Base-by-base conservation (phyloP, 2,888 invertebrate species). In the Trichacis sp. region DNA sequence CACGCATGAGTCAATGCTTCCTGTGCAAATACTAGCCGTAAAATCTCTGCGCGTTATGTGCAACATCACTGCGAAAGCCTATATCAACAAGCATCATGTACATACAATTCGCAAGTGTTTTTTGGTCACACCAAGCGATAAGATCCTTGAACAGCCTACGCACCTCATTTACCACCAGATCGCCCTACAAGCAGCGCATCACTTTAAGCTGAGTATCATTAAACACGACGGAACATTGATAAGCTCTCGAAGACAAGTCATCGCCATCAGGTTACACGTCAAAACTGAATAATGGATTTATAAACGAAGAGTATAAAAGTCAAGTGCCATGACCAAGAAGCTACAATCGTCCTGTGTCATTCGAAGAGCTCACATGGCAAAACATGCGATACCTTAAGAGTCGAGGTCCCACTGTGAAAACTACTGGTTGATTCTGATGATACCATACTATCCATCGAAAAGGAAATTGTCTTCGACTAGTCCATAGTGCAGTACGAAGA, bases 301-400 rank as follows among this genome's bases (percentile, higher is more conserved):
- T n/a, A 4, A 12, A 2, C 12, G 12, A 11, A n/a, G 12, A 11
- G 3, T 11, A 36, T 36, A 36, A n/a, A n/a, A n/a, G n/a, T n/a
- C n/a, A n/a, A n/a, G n/a, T n/a, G n/a, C n/a, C n/a, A n/a, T n/a
- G n/a, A 3, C 6, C 3, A 36, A 11, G 11, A 36, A 36, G 3
- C 11, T 6, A 6, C 12, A 36, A 11, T 36, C 36, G 11, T 36
- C 11, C 2, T n/a, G 11, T 11, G 11, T 11, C 36, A 2, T 4
- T 36, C n/a, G 11, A 36, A 11, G 2, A 11, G 12, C 36, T 36
- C 12, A 36, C 36, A 11, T 11, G n/a, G n/a, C n/a, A n/a, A n/a
- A n/a, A n/a, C n/a, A n/a, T n/a, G n/a, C n/a, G n/a, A n/a, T 59
- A 71, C 40, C 20, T 66, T 12, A 38, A 54, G 55, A 67, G 56